Evolutionary conservation across 1,140 invertebrate species (phyloP).

Genomic region (Eufriesea mexicana): DNA sequence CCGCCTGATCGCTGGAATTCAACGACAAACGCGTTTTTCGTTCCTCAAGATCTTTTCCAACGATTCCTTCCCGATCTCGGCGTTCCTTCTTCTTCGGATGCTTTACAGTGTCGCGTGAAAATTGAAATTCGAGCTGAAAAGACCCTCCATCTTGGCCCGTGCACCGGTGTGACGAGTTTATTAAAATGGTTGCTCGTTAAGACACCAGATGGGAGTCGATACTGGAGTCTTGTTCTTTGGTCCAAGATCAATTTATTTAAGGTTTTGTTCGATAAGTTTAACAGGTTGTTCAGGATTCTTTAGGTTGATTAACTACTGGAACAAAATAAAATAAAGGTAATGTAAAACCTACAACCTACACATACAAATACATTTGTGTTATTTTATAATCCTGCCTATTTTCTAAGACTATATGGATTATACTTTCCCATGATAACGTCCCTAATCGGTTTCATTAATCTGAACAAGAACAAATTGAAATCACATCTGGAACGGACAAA

Average conservation of each 20-base stretch:
- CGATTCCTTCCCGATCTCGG: constrained; percentile 28
- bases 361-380: too few species aligned
- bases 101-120: constrained; percentile 50
- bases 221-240: neutral
- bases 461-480: neutral
- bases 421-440: too few species aligned
- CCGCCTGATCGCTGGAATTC: constrained; percentile 54
- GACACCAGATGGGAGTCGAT: neutral
- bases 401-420: too few species aligned
- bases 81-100: constrained; percentile 8
- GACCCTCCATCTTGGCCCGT: neutral
- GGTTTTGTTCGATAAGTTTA: neutral
- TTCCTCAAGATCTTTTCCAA: constrained; percentile 44
- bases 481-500: neutral
- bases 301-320: neutral
- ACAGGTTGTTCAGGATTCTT: neutral
- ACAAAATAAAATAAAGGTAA: neutral
- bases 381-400: too few species aligned
- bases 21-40: constrained; percentile 29
- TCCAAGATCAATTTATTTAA: neutral
- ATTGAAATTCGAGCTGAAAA: constrained; percentile 51
- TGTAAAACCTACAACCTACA: neutral
- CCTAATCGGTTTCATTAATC: too few species aligned
- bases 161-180: constrained; percentile 59
- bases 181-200: constrained; percentile 51